These are phyloP conservation scores for Chelonia mydas DNA, from an alignment of 2,797 vertebrate species.

Conservation along the genomic window DNA sequence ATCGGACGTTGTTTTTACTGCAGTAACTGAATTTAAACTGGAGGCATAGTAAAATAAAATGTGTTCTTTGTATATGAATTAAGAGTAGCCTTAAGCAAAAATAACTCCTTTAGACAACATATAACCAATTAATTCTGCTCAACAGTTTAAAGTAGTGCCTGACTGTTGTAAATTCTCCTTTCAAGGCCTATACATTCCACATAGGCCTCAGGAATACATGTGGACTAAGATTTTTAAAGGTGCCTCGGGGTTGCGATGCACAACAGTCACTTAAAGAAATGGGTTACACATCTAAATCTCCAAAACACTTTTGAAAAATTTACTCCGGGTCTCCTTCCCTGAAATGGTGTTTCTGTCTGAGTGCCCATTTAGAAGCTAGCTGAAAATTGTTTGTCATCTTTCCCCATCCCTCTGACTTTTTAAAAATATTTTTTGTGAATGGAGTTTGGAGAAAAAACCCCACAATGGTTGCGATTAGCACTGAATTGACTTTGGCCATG, in stretches of 20 bases:
- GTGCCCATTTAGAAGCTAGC: not conserved
- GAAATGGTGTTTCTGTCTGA: not conserved
- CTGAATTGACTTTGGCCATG: not conserved
- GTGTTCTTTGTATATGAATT: not conserved
- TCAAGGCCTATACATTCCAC: not conserved
- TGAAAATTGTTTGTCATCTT: not conserved
- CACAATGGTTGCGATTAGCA: not conserved
- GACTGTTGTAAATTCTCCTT: not conserved
- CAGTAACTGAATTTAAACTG: not conserved
- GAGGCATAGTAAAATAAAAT: not conserved
- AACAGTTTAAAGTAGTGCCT: not conserved
- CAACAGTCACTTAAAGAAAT: not conserved
- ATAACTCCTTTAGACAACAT: not conserved
- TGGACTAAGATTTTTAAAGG: not conserved
- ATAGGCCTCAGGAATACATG: not conserved
- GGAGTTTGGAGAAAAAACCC: not conserved
- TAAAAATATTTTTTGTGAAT: not conserved
- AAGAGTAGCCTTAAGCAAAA: not conserved
- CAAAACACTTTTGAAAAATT: not conserved
- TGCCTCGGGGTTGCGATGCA: not conserved
- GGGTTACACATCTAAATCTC: rapidly evolving
- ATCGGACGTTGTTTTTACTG: not conserved
- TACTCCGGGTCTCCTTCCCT: rapidly evolving
- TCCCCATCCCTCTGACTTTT: not conserved
- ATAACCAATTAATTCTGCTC: not conserved